Percentiles rank a stretch among this genome's conserved stretches.
These are phyloP conservation scores for Proteles cristata DNA, from an alignment of 2,113 vertebrate genomes.

Conservation along the genomic window DNA sequence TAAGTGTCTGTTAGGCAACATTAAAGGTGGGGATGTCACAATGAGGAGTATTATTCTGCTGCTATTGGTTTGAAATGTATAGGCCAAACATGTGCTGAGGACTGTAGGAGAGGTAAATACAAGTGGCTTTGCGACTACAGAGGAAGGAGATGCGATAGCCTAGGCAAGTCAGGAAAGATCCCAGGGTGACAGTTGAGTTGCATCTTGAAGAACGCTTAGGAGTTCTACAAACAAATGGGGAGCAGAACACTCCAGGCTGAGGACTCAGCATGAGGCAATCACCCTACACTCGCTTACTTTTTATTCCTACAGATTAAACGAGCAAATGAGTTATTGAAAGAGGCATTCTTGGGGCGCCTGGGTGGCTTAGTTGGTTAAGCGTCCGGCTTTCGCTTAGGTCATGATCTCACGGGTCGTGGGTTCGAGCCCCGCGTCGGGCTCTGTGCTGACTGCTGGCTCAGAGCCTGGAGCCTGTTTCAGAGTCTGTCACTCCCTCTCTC, in stretches of 20 bases:
- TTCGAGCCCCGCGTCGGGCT: no score
- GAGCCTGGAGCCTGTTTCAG: no score
- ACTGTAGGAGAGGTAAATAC: not conserved
- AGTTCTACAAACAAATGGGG: not conserved
- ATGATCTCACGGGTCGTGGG: no score
- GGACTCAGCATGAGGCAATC: not conserved
- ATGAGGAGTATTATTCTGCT: not conserved
- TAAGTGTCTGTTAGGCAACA: conserved; percentile 20
- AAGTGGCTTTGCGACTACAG: not conserved
- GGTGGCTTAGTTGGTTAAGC: no score
- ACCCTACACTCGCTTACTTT: conserved; percentile 15
- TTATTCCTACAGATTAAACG: conserved; percentile 67
- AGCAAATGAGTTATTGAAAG: conserved; percentile 48
- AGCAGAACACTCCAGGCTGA: not conserved
- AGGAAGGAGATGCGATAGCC: not conserved
- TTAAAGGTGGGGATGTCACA: not conserved
- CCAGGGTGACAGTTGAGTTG: not conserved
- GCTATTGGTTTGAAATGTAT: not conserved
- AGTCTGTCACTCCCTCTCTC: no score
- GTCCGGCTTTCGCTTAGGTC: no score
- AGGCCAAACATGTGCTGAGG: not conserved
- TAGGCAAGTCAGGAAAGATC: not conserved
- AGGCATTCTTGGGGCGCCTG: conserved; percentile 61
- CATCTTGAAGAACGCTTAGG: not conserved
- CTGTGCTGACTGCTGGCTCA: no score